phyloP scores from a whole-genome alignment of 2,888 invertebrate species.

The Zaprionus obscuricornis region DNA sequence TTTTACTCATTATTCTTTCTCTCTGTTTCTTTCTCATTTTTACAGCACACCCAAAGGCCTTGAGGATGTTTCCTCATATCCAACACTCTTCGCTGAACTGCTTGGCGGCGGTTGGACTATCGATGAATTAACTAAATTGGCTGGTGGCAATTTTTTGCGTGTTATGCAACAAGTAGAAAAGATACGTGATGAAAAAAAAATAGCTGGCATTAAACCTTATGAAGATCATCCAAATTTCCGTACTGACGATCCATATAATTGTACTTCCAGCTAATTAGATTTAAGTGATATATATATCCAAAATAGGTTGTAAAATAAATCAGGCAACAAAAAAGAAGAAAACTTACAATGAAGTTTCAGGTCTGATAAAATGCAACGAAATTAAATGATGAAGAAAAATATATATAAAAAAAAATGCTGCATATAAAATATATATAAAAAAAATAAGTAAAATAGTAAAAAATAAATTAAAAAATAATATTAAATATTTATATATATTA shows the following conservation, averaged over 20 bases:
- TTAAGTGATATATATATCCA: constrained; percentile 44
- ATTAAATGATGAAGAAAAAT: constrained; percentile 4
- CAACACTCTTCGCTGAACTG: constrained; percentile 90
- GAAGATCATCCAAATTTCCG: constrained; percentile 86
- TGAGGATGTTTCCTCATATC: constrained; percentile 91
- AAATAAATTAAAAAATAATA: constrained; percentile 4
- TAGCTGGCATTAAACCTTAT: constrained; percentile 89
- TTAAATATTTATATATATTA: constrained; percentile 8
- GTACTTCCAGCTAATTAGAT: constrained; percentile 83
- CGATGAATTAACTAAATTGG: constrained; percentile 90
- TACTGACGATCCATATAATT: constrained; percentile 83
- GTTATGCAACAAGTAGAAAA: constrained; percentile 87
- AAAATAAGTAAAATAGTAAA: constrained; percentile 2
- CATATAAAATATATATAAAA: constrained; percentile 3
- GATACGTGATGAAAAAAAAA: constrained; percentile 88
- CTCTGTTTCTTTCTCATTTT: neutral
- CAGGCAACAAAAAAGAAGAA: neutral
- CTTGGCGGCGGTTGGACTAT: constrained; percentile 91
- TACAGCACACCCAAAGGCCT: constrained; percentile 91
- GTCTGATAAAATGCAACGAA: neutral
- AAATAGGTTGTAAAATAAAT: constrained; percentile 63
- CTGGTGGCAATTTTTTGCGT: constrained; percentile 90
- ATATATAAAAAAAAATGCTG: too few species aligned
- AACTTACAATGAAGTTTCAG: constrained; percentile 44
- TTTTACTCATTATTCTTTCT: too few species aligned